phyloP scores from a whole-genome alignment of 2,888 invertebrate species.

The Scaptomyza caliginosa region DNA sequence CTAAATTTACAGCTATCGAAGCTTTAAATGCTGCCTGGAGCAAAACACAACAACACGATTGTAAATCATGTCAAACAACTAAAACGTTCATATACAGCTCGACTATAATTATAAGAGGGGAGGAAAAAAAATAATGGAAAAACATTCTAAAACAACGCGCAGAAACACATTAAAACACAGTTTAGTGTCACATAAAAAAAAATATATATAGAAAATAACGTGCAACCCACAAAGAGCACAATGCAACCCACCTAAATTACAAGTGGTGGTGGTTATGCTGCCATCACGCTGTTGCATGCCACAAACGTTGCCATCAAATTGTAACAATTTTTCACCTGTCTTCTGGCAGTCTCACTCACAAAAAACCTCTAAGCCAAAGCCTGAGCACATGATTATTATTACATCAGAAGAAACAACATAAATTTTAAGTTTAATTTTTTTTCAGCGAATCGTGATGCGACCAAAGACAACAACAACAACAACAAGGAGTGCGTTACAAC shows the following conservation, averaged over 20 bases:
- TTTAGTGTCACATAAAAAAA: slow-evolving; percentile 62
- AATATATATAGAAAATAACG: slow-evolving; percentile 6
- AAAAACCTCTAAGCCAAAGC: not conserved
- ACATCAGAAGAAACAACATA: slow-evolving; percentile 72
- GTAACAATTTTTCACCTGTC: slow-evolving; percentile 78
- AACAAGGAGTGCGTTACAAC: slow-evolving; percentile 37
- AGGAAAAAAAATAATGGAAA: slow-evolving; percentile 18
- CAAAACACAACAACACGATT: slow-evolving; percentile 12
- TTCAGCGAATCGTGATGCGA: slow-evolving; percentile 71
- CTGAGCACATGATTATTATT: slow-evolving; percentile 72
- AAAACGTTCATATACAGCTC: slow-evolving; percentile 43
- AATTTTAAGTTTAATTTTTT: slow-evolving; percentile 58
- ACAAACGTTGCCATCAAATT: slow-evolving; percentile 67
- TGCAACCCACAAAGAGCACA: slow-evolving; percentile 30
- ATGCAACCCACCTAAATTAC: slow-evolving; percentile 9
- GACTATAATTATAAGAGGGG: slow-evolving; percentile 52
- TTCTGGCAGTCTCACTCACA: slow-evolving; percentile 3
- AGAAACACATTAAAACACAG: slow-evolving; percentile 60
- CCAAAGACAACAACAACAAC: slow-evolving; percentile 31
- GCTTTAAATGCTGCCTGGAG: slow-evolving; percentile 7
- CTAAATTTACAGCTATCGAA: slow-evolving; percentile 37
- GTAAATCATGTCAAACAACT: slow-evolving; percentile 50
- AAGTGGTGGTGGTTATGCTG: slow-evolving; percentile 38
- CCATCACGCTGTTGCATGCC: slow-evolving; percentile 64
- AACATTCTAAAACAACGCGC: slow-evolving; percentile 61